phyloP scores from a whole-genome alignment of 1,140 invertebrate genomes.

The Platorchestia sp. region DNA sequence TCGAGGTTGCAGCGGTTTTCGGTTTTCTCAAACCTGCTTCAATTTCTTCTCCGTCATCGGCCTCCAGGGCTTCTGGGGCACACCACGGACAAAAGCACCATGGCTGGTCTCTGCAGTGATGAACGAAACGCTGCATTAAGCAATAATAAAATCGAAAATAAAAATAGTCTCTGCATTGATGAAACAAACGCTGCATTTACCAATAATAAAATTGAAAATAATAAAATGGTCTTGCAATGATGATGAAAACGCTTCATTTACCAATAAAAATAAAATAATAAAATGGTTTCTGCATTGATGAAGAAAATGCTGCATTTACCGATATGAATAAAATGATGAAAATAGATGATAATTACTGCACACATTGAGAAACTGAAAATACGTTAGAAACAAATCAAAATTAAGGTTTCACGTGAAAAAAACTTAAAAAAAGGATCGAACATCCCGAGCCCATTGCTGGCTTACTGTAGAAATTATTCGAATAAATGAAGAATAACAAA shows the following conservation, averaged over 20 bases:
- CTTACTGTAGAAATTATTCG: too few species aligned
- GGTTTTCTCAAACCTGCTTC: not conserved
- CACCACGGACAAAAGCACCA: not conserved
- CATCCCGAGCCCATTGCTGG: too few species aligned
- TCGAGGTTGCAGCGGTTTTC: not conserved
- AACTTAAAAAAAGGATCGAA: too few species aligned
- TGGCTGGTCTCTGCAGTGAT: not conserved
- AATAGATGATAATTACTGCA: too few species aligned
- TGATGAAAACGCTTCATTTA: too few species aligned
- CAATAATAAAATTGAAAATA: not conserved
- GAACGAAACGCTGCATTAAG: not conserved
- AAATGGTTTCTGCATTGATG: not conserved
- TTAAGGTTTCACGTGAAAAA: too few species aligned
- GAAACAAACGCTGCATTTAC: not conserved
- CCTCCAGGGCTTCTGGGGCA: not conserved
- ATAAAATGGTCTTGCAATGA: not conserved
- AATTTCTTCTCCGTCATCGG: not conserved
- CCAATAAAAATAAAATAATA: not conserved
- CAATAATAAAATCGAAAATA: not conserved
- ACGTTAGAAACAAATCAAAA: too few species aligned
- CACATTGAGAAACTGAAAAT: too few species aligned
- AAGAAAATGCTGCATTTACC: too few species aligned
- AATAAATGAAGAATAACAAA: too few species aligned
- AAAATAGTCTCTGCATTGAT: not conserved
- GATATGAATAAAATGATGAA: too few species aligned